phyloP scores from a whole-genome alignment of 2,888 invertebrate species.

The Hydrotaea diabolus region DNA sequence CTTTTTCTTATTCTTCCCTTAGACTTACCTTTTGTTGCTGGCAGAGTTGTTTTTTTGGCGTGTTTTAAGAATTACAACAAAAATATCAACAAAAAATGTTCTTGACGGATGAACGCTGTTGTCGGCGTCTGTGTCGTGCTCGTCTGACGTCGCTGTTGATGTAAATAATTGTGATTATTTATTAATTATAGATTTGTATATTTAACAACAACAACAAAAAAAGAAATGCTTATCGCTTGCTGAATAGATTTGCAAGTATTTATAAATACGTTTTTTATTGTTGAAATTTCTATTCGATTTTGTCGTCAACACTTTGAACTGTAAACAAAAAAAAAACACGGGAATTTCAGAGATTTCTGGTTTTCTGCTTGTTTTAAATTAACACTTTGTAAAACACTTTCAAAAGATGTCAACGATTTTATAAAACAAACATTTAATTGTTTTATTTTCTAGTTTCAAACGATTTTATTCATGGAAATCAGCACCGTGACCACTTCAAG shows the following conservation, averaged over 20 bases:
- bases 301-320: not conserved
- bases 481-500: not conserved
- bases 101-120: not conserved
- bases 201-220: too few relatives aligned
- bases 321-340: not conserved
- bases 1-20: too few relatives aligned
- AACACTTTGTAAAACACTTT: not conserved
- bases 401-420: not conserved
- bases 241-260: not conserved
- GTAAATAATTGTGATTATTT: not conserved
- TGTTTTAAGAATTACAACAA: too few relatives aligned
- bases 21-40: too few relatives aligned
- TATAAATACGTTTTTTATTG: not conserved
- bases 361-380: not conserved
- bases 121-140: not conserved
- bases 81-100: too few relatives aligned
- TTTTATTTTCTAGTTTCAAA: not conserved
- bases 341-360: not conserved
- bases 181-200: not conserved
- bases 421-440: not conserved
- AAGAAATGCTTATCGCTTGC: not conserved
- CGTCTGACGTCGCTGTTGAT: not conserved
- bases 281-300: conserved; percentile 13
- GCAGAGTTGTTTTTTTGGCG: too few relatives aligned
- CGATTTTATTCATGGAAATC: not conserved